Base-by-base conservation (phyloP, 2,113 vertebrate species). In the Trachemys scripta region DNA sequence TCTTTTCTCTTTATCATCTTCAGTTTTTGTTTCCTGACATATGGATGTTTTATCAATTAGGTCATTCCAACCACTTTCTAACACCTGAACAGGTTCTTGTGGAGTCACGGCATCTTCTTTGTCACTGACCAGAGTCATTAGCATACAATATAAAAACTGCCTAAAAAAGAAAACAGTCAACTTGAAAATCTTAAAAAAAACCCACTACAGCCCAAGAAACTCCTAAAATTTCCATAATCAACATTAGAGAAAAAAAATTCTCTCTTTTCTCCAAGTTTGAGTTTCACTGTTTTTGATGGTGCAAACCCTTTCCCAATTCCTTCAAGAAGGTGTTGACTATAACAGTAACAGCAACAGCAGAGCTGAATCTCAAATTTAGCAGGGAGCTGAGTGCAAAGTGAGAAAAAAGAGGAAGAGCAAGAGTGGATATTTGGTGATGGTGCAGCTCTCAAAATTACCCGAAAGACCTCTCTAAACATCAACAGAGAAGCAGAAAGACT, bases 211-310 rank as follows among this genome's bases (percentile, higher is more conserved):
- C 47, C 91, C 72, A 82, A 90, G 49, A 45, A 84, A 91, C 94
- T 88, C 85, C n/a, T 86, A 94, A 62, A 49, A 45, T 27, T 90
- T 45, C 62, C 92, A 53, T 45, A 91, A 54, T 13, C 10, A 76
- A 49, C 31, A 92, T 10, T n/a, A 31, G 62, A 88, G 24, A 20
- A 54, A 2, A 0, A 25, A 22, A 47, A 47, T 90, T 81, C 57
- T 81, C 57, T 45, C 45, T 90, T 94, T 91, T 9, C 17, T 20
- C n/a, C 8, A 38, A 42, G 17, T 90, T 94, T 45, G 10, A 81
- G 92, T 90, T 91, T 88, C 75, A 80, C 25, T 78, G 57, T 62
- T 94, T 91, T 53, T 87, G 92, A 94, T 94, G 88, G 88, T 80
- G 51, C 35, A 75, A 80, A 92, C 53, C 62, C 49, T 80, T 82